These are phyloP conservation scores for Gallinago solitaria DNA, from an alignment of 2,797 vertebrate species.

Conservation along the genomic window DNA sequence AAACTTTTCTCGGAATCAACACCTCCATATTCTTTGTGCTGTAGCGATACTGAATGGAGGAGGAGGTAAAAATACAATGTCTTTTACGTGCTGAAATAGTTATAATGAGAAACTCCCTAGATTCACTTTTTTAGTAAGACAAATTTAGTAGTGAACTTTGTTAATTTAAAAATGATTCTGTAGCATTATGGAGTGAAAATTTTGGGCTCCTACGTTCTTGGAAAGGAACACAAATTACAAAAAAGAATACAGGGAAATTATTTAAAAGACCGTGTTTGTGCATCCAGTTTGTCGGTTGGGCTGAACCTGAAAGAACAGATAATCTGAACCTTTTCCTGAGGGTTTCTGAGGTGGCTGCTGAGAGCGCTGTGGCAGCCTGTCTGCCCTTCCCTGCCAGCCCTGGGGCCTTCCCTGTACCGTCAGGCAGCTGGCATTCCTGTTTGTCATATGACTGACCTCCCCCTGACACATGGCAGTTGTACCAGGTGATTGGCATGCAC, in stretches of 20 bases:
- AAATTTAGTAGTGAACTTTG: neutral
- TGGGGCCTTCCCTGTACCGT: rapidly evolving
- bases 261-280: neutral
- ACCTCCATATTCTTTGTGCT: neutral
- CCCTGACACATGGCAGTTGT: neutral
- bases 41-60: neutral
- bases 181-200: neutral
- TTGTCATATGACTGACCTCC: neutral
- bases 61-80: neutral
- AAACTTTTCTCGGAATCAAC: neutral
- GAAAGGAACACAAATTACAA: neutral
- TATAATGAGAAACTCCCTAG: neutral
- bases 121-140: neutral
- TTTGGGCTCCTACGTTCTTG: neutral
- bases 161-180: neutral
- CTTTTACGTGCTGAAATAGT: neutral
- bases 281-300: neutral
- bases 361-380: neutral
- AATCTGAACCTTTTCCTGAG: neutral
- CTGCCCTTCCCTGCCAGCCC: neutral
- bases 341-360: neutral
- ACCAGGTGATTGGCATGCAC: neutral
- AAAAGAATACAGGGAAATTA: neutral
- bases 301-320: neutral
- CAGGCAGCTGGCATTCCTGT: neutral